Evolutionary conservation across 1,140 invertebrate genomes (phyloP), one percentile per base, ranked within the genome.

Genomic region (Drosophila suzukii): DNA sequence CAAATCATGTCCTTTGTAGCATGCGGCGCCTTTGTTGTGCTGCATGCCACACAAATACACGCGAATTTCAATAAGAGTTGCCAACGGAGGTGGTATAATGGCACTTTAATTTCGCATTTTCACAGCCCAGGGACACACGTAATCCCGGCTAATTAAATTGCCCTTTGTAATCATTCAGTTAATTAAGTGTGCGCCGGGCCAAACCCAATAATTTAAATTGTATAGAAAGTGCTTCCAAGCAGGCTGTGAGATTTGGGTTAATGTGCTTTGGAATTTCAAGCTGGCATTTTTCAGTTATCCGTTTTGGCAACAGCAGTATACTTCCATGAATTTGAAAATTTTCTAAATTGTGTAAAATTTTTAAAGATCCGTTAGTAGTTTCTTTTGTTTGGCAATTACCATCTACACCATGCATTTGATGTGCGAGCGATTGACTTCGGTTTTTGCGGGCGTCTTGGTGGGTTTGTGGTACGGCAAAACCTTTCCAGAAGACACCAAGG

Each of bases 391-490:
- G 10, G 43, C 4, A 32, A 15, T 10, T 8, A 41, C n/a, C 6
- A 13, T 2, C 5, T 3, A 3, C 43, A 70, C 53, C 11, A 88
- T 88, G 84, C 54, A 84, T 61, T 54, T 89, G 66, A 67, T 75
- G 77, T 89, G 84, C 70, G 84, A 89, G 41, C 85, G 84, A 13
- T 32, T 89, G 24, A 75, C 85, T 6, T 68, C 84, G 3, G 15
- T 72, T 1, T 54, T 84, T 34, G 84, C 65, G 30, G 84, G 84
- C 7, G 2, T 84, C 15, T 6, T 89, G 12, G 81, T 75, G 0
- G 85, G 84, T 6, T 36, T 81, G 13, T 89, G 84, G 84, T 89
- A 81, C 27, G 68, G 38, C 6, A 81, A 89, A n/a, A 84, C 76
- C 5, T 89, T 84, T 30, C 74, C 77, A 6, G 32, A 24, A 0